Evolutionary conservation across 2,113 vertebrate genomes (phyloP).

Genomic region (Sapajus apella): DNA sequence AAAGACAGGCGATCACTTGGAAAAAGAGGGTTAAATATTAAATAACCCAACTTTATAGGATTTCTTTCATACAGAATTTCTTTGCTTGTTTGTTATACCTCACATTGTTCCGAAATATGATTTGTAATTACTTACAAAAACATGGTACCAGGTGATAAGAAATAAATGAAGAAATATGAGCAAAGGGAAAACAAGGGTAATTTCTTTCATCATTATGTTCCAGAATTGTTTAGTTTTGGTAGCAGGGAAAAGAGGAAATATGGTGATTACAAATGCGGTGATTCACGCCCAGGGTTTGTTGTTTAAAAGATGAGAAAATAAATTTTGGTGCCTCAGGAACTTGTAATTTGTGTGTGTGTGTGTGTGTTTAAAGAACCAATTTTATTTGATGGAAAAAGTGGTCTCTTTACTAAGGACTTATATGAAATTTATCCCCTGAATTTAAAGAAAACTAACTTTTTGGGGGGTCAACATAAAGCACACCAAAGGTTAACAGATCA

Average conservation of each 20-base stretch:
- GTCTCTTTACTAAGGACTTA: background rate
- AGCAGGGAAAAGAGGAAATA: conserved; percentile 44
- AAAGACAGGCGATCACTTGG: background rate
- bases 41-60: conserved; percentile 14
- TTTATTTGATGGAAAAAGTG: conserved; percentile 21
- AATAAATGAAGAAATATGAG: conserved; percentile 55
- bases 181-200: background rate
- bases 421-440: conserved; percentile 1
- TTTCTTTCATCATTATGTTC: conserved; percentile 54
- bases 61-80: conserved; percentile 29
- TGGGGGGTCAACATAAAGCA: background rate
- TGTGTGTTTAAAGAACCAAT: background rate
- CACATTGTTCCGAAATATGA: conserved; percentile 14
- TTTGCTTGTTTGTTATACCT: conserved; percentile 35
- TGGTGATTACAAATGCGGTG: background rate
- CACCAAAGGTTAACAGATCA: conserved; percentile 8
- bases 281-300: background rate
- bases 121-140: conserved; percentile 31
- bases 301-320: conserved; percentile 43
- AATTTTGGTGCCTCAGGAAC: background rate
- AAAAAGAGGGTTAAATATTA: conserved; percentile 1
- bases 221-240: conserved; percentile 51
- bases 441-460: background rate
- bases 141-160: conserved; percentile 21
- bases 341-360: background rate